Conservation (phyloP, 2,113 vertebrate genomes). For the Anser cygnoides region DNA sequence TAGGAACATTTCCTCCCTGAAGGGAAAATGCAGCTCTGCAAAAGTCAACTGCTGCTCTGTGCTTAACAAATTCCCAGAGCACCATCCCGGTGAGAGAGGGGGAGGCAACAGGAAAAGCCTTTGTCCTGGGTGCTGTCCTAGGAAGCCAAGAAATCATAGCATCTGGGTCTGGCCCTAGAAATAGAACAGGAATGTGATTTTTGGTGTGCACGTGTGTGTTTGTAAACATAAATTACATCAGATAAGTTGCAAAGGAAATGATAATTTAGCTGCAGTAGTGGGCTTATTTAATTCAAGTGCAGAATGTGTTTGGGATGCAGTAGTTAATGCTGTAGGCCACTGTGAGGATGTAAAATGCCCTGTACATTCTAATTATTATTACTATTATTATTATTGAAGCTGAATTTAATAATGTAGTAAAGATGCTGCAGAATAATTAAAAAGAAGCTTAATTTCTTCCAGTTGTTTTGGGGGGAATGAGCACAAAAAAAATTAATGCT, state of each 20-base stretch:
- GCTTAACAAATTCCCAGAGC: neutral
- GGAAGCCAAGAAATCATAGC: neutral
- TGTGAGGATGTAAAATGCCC: neutral
- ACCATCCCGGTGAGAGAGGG: neutral
- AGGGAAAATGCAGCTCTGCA: neutral
- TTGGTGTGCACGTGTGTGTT: neutral
- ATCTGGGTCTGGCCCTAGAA: neutral
- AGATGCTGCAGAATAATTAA: constrained; percentile 4
- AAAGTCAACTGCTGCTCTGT: neutral
- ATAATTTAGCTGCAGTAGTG: neutral
- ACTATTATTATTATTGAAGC: neutral
- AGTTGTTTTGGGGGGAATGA: neutral
- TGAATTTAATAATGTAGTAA: constrained; percentile 7
- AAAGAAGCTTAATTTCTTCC: constrained; percentile 31
- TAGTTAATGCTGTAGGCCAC: neutral
- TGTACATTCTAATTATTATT: neutral
- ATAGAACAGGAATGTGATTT: neutral
- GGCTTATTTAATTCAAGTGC: constrained; percentile 28
- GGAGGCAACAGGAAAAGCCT: neutral
- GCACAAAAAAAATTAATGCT: neutral
- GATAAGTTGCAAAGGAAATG: constrained; percentile 1
- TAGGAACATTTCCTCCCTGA: neutral
- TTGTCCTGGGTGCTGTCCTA: neutral
- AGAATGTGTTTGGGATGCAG: neutral
- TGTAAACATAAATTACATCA: neutral